Evolutionary conservation across 2,888 invertebrate genomes (phyloP), one percentile per base, ranked within the genome.

Genomic region (Ornithoptera priamus): DNA sequence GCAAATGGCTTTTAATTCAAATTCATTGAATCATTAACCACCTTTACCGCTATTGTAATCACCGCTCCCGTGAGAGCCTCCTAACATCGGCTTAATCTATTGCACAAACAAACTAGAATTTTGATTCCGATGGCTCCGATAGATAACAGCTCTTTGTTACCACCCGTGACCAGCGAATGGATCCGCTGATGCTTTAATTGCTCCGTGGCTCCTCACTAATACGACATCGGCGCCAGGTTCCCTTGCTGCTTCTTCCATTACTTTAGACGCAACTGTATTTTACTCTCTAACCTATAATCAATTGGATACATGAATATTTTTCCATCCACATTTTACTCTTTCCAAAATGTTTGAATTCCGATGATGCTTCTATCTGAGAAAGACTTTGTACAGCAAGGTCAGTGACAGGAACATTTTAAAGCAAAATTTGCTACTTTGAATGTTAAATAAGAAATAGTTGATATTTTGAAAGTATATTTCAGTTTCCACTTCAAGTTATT

Each of bases 101-200:
- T 76, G 73, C 77, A 76, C 76, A 78, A 77, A 78, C 74, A 78
- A 77, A 77, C 74, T 72, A 75, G 75, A 74, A 76, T 78, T 78
- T 76, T 74, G 75, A 73, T 61, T 69, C 76, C 74, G 81, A 81
- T 82, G 82, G 77, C 77, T 79, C 75, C 76, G 70, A 81, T 80
- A 82, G 82, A 82, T 82, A 81, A 78, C 71, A 70, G 67, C 74
- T 77, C 77, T 76, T 79, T 78, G 81, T 81, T 79, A 77, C 76
- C 30, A 75, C 77, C 77, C 74, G 73, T 72, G 75, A 72, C 71
- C 73, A 74, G 75, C 73, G 74, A 75, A 76, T 72, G 75, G 74
- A 77, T 78, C 77, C 75, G 74, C 71, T 77, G 71, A 73, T 73
- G 72, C 76, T 77, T 76, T 80, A 81, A 81, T 80, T 81, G 77